Evolutionary conservation across 2,113 vertebrate species (phyloP), one percentile per base, ranked within the genome.

Genomic region (Sceloporus undulatus): DNA sequence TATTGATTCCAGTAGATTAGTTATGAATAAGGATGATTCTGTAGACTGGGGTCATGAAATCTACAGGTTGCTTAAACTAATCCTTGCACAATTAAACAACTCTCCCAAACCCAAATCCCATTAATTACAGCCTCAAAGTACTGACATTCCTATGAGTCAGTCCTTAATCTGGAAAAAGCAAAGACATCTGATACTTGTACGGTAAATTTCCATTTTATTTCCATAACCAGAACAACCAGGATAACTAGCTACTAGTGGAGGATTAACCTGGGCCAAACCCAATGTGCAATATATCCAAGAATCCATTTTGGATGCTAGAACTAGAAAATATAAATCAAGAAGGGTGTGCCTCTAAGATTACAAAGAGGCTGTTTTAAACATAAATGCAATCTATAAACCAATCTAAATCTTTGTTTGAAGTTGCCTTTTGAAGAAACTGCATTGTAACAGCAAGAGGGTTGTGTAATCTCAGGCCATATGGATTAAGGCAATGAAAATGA

Each of bases 21-120:
- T 62, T 62, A 62, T 62, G 59, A 18, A 14, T 62, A 68, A 68
- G 21, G 8, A 52, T 38, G 19, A 34, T 78, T 66, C 75, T 78
- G 8, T 68, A 40, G 9, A 86, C 38, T 54, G 29, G 19, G 23
- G 5, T 34, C 42, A 54, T 70, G 76, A 76, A 25, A 13, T 54
- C 21, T 70, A 54, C 21, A 74, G 1, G 48, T 59, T 84, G 34
- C 70, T 8, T 38, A 79, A 54, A 54, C 40, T 79, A 68, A 79
- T 86, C 62, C 75, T 79, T 38, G 75, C 52, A 70, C 29, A 65
- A 52, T 70, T 86, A 76, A 52, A 56, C 18, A 85, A 21, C 16
- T 48, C 19, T 27, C 21, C 19, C 42, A 19, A 11, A 10, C 23
- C 59, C 59, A 14, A 77, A 77, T 82, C 34, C 40, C 23, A 42